Percentiles rank a stretch among this genome's conserved stretches.
Conservation (phyloP, 2,797 vertebrate genomes). For the Melanotaenia pygmaea region DNA sequence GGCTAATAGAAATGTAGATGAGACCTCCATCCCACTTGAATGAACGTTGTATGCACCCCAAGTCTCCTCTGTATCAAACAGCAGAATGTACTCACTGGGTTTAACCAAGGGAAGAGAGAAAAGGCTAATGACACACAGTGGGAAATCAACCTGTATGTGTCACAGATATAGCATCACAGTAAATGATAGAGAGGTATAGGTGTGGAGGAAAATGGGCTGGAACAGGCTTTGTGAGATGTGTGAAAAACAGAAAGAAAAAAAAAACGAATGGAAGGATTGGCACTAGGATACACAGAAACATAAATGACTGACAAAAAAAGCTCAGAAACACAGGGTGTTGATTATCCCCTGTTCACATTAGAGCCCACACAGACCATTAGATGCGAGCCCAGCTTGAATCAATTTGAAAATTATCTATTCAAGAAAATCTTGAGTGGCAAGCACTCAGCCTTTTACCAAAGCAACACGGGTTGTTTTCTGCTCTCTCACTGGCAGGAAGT, state of each 20-base stretch:
- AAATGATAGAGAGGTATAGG: slow-evolving; percentile 36
- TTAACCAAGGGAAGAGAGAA: slow-evolving; percentile 65
- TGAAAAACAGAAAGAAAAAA: slow-evolving; percentile 16
- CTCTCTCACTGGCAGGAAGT: slow-evolving; percentile 33
- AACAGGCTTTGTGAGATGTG: slow-evolving; percentile 37
- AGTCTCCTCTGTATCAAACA: slow-evolving; percentile 49
- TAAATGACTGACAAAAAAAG: slow-evolving; percentile 46
- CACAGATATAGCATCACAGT: slow-evolving; percentile 46
- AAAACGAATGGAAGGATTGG: slow-evolving; percentile 3
- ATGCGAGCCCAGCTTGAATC: slow-evolving; percentile 52
- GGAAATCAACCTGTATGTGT: slow-evolving; percentile 77
- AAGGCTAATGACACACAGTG: slow-evolving; percentile 83
- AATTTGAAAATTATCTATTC: slow-evolving; percentile 68
- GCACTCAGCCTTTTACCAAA: slow-evolving; percentile 50
- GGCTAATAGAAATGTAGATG: slow-evolving; percentile 66
- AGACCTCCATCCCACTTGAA: slow-evolving; percentile 58
- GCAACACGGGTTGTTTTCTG: slow-evolving; percentile 41
- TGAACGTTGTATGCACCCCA: slow-evolving; percentile 36
- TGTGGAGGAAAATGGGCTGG: slow-evolving; percentile 14
- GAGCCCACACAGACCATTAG: slow-evolving; percentile 70
- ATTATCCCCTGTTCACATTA: slow-evolving; percentile 60
- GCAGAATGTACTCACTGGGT: slow-evolving; percentile 52
- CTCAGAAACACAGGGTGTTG: slow-evolving; percentile 46
- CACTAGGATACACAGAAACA: slow-evolving; percentile 30
- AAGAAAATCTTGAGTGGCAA: slow-evolving; percentile 63